phyloP scores from a whole-genome alignment of 2,113 vertebrate genomes.

The Mohoua ochrocephala region DNA sequence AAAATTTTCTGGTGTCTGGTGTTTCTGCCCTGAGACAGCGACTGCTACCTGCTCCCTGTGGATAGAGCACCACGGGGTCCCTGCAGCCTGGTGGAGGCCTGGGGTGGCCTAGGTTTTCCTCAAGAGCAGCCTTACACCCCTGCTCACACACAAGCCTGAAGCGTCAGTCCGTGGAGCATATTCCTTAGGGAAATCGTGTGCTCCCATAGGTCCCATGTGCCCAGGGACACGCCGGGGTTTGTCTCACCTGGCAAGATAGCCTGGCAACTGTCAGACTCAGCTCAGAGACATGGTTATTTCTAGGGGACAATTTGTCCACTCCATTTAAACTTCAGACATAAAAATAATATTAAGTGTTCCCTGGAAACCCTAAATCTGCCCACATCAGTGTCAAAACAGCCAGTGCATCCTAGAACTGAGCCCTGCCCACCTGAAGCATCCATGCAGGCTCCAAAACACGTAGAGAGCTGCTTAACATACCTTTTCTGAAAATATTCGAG shows the following conservation, averaged over 20 bases:
- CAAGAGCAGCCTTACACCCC: not conserved
- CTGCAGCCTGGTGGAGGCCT: not conserved
- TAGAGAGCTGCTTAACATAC: not conserved
- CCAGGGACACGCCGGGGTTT: not conserved
- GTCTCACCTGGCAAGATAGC: not conserved
- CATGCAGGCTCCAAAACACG: not conserved
- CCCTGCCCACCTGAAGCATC: not conserved
- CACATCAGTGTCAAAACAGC: not conserved
- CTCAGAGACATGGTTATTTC: not conserved
- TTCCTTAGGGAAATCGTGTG: not conserved
- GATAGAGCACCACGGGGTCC: rapidly evolving
- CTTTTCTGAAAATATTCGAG: not conserved
- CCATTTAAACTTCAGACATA: not conserved
- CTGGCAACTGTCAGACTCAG: not conserved
- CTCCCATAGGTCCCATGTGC: not conserved
- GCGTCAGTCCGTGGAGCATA: not conserved
- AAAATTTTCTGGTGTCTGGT: not conserved
- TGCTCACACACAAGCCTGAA: not conserved
- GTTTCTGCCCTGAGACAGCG: not conserved
- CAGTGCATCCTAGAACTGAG: not conserved
- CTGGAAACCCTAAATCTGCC: not conserved
- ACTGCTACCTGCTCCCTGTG: not conserved
- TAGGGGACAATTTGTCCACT: not conserved
- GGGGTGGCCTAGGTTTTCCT: not conserved
- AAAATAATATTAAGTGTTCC: not conserved